phyloP scores from a whole-genome alignment of 2,113 vertebrate species.

The Antechinus flavipes region DNA sequence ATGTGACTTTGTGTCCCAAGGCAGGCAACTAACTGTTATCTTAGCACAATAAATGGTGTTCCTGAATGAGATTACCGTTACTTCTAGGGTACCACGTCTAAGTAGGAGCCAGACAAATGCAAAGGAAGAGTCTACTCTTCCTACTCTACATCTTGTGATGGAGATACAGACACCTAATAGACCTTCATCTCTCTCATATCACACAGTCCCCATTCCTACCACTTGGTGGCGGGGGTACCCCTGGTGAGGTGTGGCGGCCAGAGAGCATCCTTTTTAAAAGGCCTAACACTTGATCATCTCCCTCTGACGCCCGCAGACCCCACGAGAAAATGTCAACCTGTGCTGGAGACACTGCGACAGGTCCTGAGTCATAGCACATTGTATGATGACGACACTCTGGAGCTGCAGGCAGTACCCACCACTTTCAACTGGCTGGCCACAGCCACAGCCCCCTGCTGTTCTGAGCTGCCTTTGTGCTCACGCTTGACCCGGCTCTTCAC shows the following conservation, averaged over 20 bases:
- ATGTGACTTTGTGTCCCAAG: background rate
- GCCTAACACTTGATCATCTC: background rate
- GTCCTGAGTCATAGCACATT: constrained; percentile 84
- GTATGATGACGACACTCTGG: constrained; percentile 69
- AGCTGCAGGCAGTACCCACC: constrained; percentile 78
- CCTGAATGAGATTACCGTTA: background rate
- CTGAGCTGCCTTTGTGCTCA: constrained; percentile 78
- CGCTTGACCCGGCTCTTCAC: constrained; percentile 89
- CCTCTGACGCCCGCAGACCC: constrained; percentile 78
- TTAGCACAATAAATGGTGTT: background rate
- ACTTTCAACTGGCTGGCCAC: constrained; percentile 85
- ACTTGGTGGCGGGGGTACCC: background rate
- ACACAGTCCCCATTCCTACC: background rate
- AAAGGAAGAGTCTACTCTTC: background rate
- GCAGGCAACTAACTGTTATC: background rate
- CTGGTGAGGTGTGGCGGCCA: background rate
- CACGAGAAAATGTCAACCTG: constrained; percentile 79
- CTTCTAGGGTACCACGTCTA: background rate
- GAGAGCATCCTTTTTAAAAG: too few relatives aligned
- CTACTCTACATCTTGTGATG: background rate
- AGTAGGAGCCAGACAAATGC: background rate
- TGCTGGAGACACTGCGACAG: constrained; percentile 88
- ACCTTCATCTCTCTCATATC: background rate
- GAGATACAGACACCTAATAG: background rate
- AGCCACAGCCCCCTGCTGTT: constrained; percentile 69